Conservation (phyloP, 2,113 vertebrate genomes). For the Oreotrochilus melanogaster region DNA sequence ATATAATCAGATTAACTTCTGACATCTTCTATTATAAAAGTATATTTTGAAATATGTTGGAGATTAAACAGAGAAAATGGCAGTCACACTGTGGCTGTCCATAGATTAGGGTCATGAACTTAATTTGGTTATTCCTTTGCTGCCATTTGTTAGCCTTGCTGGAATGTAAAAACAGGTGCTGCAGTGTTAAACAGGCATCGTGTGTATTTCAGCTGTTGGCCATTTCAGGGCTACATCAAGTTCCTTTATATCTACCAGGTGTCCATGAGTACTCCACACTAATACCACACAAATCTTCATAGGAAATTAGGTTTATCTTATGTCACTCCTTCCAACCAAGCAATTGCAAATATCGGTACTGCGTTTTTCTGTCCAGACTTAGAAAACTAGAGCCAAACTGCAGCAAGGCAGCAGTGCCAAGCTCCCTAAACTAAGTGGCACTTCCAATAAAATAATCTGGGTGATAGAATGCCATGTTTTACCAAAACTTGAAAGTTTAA, state of each 20-base stretch:
- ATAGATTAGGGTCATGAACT: neutral
- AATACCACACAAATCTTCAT: neutral
- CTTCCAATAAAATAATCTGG: neutral
- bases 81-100: neutral
- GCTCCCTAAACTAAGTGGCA: neutral
- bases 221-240: constrained; percentile 5
- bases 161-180: constrained; percentile 69
- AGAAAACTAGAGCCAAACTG: neutral
- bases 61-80: neutral
- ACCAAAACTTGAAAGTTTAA: neutral
- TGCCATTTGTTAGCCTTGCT: constrained; percentile 40
- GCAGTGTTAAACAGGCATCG: neutral
- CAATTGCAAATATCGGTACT: neutral
- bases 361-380: neutral
- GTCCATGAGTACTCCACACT: neutral
- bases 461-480: neutral
- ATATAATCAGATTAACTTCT: neutral
- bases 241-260: constrained; percentile 36
- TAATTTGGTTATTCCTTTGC: neutral
- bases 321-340: neutral
- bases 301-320: neutral
- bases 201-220: constrained; percentile 61
- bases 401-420: neutral
- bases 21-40: neutral
- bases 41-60: neutral